phyloP scores from a whole-genome alignment of 2,888 invertebrate genomes.

The Athalia rosae region DNA sequence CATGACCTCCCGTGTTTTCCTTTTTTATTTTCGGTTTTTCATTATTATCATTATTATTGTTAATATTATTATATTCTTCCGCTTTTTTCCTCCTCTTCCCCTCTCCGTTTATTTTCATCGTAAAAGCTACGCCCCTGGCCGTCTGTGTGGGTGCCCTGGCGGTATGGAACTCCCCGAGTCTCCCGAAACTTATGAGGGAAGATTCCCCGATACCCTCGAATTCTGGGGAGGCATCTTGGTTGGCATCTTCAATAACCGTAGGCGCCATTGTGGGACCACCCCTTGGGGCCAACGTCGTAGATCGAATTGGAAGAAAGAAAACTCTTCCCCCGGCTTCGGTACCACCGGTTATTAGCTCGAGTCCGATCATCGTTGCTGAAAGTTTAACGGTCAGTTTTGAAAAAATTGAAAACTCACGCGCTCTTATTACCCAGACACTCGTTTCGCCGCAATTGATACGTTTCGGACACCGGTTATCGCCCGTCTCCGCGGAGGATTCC shows the following conservation, averaged over 20 bases:
- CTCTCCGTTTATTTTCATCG: neutral
- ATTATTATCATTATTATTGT: neutral
- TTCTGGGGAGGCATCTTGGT: conserved; percentile 49
- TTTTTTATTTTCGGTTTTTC: neutral
- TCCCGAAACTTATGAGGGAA: conserved; percentile 38
- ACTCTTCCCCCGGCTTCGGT: conserved; percentile 46
- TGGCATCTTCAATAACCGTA: conserved; percentile 42
- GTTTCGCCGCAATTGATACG: neutral
- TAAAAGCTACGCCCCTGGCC: no score
- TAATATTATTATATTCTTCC: neutral
- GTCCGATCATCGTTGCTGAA: conserved; percentile 54
- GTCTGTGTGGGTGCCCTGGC: conserved; percentile 15
- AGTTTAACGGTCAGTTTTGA: conserved; percentile 56
- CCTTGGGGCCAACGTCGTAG: conserved; percentile 47
- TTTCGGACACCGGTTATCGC: conserved; percentile 58
- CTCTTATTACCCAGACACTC: neutral
- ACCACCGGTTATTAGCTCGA: conserved; percentile 52
- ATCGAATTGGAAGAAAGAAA: conserved; percentile 38
- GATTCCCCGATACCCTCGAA: conserved; percentile 38
- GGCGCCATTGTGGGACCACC: conserved; percentile 37
- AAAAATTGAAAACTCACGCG: neutral
- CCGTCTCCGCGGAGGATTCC: conserved; percentile 57
- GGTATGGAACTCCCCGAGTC: conserved; percentile 15
- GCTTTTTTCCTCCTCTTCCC: neutral
- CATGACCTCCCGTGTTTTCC: neutral